Conservation (phyloP, 1,140 invertebrate species). For the Lutraria rhynchaena region DNA sequence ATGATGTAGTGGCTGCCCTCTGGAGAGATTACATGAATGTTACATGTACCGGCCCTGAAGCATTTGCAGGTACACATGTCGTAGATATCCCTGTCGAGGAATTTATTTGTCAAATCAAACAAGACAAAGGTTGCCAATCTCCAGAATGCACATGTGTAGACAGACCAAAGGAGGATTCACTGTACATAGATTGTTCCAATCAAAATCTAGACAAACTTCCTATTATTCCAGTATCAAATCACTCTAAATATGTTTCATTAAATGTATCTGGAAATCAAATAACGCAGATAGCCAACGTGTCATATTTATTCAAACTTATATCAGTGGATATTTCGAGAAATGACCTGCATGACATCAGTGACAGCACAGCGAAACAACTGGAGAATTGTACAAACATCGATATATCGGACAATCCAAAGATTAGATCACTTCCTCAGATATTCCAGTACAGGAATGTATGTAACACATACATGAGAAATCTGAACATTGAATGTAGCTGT, state of each 20-base stretch:
- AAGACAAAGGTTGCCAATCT: background rate
- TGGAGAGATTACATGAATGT: slow-evolving; percentile 29
- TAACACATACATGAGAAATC: slow-evolving; percentile 1
- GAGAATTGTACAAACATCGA: slow-evolving; percentile 2
- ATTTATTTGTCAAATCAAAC: background rate
- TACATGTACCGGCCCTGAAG: slow-evolving; percentile 9
- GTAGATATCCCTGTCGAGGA: background rate
- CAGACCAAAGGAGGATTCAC: slow-evolving; percentile 18
- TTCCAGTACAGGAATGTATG: slow-evolving; percentile 37
- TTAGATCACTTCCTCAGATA: slow-evolving; percentile 1
- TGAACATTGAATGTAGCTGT: slow-evolving; percentile 21
- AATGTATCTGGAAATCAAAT: slow-evolving; percentile 41
- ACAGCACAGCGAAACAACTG: background rate
- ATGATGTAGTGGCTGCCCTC: background rate
- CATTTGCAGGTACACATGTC: background rate
- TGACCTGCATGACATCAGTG: slow-evolving; percentile 6
- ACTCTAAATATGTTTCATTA: slow-evolving; percentile 17
- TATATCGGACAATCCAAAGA: slow-evolving; percentile 19
- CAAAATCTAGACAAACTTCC: slow-evolving; percentile 1
- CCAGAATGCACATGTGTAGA: slow-evolving; percentile 38
- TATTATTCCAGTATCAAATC: slow-evolving; percentile 13
- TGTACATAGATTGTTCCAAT: slow-evolving; percentile 36
- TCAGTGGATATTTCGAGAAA: slow-evolving; percentile 20
- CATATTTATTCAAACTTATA: background rate
- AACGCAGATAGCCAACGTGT: background rate